Evolutionary conservation across 2,113 vertebrate genomes (phyloP).

Genomic region (Scolopax mira): DNA sequence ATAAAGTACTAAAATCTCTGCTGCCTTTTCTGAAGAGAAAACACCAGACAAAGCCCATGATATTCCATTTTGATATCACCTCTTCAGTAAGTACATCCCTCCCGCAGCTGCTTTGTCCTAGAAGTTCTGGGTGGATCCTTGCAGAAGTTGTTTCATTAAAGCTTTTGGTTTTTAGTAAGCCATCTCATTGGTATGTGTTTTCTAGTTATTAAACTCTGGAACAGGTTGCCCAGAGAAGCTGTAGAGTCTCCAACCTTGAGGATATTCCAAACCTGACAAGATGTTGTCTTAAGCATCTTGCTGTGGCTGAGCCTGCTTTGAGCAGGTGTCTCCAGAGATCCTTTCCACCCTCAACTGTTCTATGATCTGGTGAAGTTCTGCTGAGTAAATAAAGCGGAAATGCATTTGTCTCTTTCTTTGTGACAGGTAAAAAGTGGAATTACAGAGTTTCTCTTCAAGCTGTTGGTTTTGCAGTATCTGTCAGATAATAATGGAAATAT

Average conservation of each 20-base stretch:
- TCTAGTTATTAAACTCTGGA: neutral
- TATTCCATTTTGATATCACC: slow-evolving; percentile 94
- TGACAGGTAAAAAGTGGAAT: slow-evolving; percentile 86
- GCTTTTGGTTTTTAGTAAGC: neutral
- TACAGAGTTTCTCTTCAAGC: slow-evolving; percentile 90
- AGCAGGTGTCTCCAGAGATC: neutral
- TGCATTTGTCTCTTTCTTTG: neutral
- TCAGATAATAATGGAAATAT: slow-evolving; percentile 84
- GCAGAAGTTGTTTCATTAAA: neutral
- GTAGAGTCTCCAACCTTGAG: neutral
- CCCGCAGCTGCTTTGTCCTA: neutral
- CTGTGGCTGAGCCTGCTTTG: neutral
- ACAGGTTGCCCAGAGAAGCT: neutral
- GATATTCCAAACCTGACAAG: neutral
- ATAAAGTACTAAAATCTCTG: slow-evolving; percentile 76
- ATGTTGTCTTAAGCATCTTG: neutral
- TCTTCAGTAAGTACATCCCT: slow-evolving; percentile 81
- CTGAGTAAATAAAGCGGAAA: neutral
- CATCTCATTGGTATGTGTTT: neutral
- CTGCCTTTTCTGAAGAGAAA: slow-evolving; percentile 73
- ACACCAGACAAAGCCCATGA: slow-evolving; percentile 65
- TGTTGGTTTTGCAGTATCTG: slow-evolving; percentile 86
- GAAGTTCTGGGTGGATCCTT: neutral
- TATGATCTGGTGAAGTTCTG: neutral
- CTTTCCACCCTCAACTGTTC: neutral